Base-by-base conservation (phyloP, 1,140 invertebrate species). In the Drosophila punjabiensis region DNA sequence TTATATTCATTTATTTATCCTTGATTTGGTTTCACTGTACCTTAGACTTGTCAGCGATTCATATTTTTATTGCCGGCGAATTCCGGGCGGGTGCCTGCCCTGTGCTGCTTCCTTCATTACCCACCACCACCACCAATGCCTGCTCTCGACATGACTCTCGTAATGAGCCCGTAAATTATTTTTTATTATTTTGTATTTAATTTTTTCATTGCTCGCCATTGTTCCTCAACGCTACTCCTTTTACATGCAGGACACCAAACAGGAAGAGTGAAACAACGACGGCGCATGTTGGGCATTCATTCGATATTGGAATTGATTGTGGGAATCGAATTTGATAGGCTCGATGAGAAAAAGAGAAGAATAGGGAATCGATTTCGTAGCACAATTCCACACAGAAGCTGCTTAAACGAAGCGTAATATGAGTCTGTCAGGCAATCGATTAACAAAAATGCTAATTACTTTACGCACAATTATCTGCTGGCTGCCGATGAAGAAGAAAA, bases 181-280 rank as follows among this genome's bases (percentile, higher is more conserved):
- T 89, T 89, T 89, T 89, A 82, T 89, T 89, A 90, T 89, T 89
- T 90, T 70, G 86, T 90, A 89, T 89, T 90, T 86, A 90, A 90
- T 90, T 80, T 86, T 89, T 89, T 90, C 86, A 90, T 89, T 90
- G 81, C 56, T 77, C 33, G 58, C 32, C 33, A 37, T 76, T 65
- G 60, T 76, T 32, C n/a, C 50, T 71, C 63, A 43, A 32, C 59
- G 73, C 70, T 60, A 73, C 76, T 80, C 65, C 79, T 55, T 63
- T 64, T 35, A 8, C n/a, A 48, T 71, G 24, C 60, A 55, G 61
- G 47, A 62, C 32, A 32, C 62, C 35, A 14, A n/a, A 39, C 62
- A 50, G 55, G 58, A 48, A 32, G 52, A 52, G 45, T 45, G 43
- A 33, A 77, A 69, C 39, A 45, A n/a, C 30, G 39, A 20, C 28